Conservation (phyloP, 2,113 vertebrate genomes). For the Callipepla californica region DNA sequence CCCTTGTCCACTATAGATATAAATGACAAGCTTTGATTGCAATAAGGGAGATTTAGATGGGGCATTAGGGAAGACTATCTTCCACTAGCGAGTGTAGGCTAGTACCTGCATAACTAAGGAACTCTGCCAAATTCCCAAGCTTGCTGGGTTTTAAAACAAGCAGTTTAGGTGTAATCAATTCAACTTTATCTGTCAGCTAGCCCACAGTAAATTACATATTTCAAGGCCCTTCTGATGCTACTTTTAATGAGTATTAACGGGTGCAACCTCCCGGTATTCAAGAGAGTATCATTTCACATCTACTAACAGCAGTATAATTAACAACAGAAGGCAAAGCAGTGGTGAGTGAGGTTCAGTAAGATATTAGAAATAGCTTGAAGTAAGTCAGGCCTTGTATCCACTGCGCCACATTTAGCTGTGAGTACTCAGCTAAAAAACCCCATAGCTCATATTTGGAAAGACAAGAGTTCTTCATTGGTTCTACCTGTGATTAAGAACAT, state of each 20-base stretch:
- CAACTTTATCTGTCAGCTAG: not conserved
- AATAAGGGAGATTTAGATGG: not conserved
- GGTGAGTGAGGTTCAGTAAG: not conserved
- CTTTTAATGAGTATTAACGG: not conserved
- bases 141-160: not conserved
- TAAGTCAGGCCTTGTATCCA: not conserved
- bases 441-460: not conserved
- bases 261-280: fast-evolving
- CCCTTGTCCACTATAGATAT: not conserved
- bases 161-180: not conserved
- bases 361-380: not conserved
- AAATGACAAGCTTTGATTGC: not conserved
- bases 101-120: not conserved
- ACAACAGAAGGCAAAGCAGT: not conserved
- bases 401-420: not conserved
- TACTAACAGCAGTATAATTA: not conserved
- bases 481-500: not conserved
- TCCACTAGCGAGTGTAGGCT: not conserved
- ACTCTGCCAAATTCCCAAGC: not conserved
- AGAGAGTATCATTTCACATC: not conserved
- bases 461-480: not conserved
- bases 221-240: not conserved
- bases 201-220: not conserved
- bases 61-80: not conserved
- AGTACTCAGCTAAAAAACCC: not conserved